phyloP scores from a whole-genome alignment of 2,113 vertebrate species.

The Rattus rattus region DNA sequence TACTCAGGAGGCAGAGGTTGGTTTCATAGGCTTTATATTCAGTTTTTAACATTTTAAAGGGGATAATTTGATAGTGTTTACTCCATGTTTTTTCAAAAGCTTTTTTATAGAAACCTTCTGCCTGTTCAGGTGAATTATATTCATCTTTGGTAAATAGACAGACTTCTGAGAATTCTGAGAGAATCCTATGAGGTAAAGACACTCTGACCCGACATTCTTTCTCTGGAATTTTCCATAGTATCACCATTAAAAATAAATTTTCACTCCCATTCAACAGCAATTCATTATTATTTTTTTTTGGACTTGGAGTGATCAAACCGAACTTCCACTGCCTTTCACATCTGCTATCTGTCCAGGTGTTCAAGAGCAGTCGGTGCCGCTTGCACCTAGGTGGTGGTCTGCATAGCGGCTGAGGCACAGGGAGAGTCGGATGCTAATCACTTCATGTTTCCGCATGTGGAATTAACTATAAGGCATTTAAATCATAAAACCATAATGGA shows the following conservation, averaged over 20 bases:
- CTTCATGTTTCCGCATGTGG: conserved; percentile 65
- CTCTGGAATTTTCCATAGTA: conserved; percentile 93
- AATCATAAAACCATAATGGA: background rate
- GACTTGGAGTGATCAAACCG: conserved; percentile 88
- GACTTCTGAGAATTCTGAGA: conserved; percentile 88
- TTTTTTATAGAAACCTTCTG: conserved; percentile 91
- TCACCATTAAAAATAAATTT: conserved; percentile 89
- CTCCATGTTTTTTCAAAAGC: conserved; percentile 88
- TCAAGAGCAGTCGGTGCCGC: background rate
- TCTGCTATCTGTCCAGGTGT: conserved; percentile 83
- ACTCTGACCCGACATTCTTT: conserved; percentile 71
- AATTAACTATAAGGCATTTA: background rate
- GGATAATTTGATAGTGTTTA: conserved; percentile 91
- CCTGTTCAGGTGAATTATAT: conserved; percentile 92
- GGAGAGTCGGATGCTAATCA: fast-evolving
- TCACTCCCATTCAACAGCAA: conserved; percentile 88
- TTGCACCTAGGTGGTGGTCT: background rate
- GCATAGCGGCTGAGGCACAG: background rate
- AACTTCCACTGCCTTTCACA: conserved; percentile 91
- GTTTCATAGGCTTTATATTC: conserved; percentile 90
- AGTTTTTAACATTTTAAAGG: conserved; percentile 87
- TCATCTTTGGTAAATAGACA: conserved; percentile 90
- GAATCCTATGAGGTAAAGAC: conserved; percentile 89
- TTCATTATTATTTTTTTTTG: conserved; percentile 74
- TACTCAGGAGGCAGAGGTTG: conserved; percentile 89